These are phyloP conservation scores for Enteromius radiatus DNA, from an alignment of 2,797 vertebrate species.

Conservation along the genomic window DNA sequence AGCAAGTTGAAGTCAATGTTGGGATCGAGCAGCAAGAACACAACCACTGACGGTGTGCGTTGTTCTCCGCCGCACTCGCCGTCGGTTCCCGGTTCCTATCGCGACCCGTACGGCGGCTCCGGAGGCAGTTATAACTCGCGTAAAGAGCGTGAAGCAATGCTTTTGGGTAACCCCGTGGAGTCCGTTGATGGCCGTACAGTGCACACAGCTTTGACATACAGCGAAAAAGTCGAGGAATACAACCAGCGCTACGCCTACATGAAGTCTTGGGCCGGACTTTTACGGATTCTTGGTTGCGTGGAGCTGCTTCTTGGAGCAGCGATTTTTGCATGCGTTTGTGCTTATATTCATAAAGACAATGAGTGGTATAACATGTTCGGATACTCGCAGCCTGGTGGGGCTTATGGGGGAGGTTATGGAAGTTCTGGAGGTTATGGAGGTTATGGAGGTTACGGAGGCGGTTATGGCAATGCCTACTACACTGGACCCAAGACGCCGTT, in stretches of 20 bases:
- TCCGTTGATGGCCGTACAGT: conserved; percentile 79
- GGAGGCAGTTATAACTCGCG: conserved; percentile 79
- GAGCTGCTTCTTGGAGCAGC: conserved; percentile 92
- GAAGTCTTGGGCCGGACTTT: conserved; percentile 96
- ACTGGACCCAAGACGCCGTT: conserved; percentile 92
- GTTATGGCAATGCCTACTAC: conserved; percentile 83
- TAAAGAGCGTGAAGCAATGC: conserved; percentile 80
- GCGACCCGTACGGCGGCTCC: conserved; percentile 79
- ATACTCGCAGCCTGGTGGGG: conserved; percentile 82
- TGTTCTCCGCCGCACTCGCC: conserved; percentile 90
- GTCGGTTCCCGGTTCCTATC: conserved; percentile 73
- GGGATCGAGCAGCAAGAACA: conserved; percentile 73
- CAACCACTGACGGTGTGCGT: conserved; percentile 76
- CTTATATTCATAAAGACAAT: conserved; percentile 96
- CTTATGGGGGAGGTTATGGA: conserved; percentile 76
- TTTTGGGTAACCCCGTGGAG: conserved; percentile 66
- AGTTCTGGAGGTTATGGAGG: conserved; percentile 69
- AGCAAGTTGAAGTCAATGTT: conserved; percentile 69
- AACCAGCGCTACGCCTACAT: conserved; percentile 90
- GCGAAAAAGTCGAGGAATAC: conserved; percentile 87
- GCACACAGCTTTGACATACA: conserved; percentile 82
- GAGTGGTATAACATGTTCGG: conserved; percentile 96
- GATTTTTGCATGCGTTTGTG: conserved; percentile 95
- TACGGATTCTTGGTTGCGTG: conserved; percentile 87
- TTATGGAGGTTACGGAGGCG: conserved; percentile 70